Percentiles rank a stretch among this genome's conserved stretches.
These are phyloP conservation scores for Ovis canadensis DNA, from an alignment of 2,113 vertebrate genomes.

Conservation along the genomic window DNA sequence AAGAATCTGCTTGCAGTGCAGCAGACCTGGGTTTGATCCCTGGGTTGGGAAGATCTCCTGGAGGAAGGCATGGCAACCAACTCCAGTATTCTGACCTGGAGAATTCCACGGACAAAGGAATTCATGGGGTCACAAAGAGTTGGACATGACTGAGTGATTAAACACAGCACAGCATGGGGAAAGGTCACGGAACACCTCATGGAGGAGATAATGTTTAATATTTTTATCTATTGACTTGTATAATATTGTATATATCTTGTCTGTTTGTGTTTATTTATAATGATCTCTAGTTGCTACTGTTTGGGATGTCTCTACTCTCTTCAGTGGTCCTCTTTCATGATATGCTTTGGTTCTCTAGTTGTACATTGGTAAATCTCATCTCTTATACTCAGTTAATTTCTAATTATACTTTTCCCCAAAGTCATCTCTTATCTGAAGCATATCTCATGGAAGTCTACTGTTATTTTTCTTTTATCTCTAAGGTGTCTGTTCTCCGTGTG, in stretches of 20 bases:
- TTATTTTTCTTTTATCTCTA: neutral
- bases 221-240: neutral
- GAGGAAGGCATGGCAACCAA: neutral
- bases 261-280: neutral
- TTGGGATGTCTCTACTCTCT: neutral
- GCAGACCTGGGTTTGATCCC: neutral
- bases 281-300: neutral
- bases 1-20: neutral
- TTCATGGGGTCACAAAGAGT: neutral
- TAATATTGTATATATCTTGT: neutral
- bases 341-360: neutral
- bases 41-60: neutral
- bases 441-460: neutral
- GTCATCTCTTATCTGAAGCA: neutral
- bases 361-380: neutral
- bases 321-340: neutral
- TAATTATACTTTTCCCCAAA: neutral
- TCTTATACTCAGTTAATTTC: neutral
- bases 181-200: neutral
- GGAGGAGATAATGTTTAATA: neutral
- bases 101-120: neutral
- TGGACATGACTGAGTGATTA: neutral
- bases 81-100: neutral
- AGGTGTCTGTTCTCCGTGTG: neutral
- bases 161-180: neutral